Base-by-base conservation (phyloP, 2,888 invertebrate genomes). In the Oxyteleia sp. region DNA sequence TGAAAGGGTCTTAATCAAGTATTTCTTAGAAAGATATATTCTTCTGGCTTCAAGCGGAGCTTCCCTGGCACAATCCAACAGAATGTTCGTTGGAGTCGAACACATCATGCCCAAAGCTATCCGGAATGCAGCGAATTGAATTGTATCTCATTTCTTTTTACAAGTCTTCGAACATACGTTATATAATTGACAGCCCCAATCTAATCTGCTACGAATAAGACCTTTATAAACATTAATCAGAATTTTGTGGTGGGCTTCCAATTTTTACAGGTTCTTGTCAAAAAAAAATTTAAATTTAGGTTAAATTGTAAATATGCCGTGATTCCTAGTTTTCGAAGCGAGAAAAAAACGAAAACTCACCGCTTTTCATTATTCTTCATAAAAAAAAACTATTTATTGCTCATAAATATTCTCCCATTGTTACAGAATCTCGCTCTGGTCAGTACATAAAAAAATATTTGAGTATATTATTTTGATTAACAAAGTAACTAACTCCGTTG, bases 181-280 rank as follows among this genome's bases (percentile, higher is more conserved):
- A 18, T 35, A 26, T 1, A 55, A 8, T 29, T 26, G 16, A 0
- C 18, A 2, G 7, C 38, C 55, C 55, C 38, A 57, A 1, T 57
- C 55, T n/a, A 57, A 20, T 20, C 15, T 16, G 4, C 18, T n/a
- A 20, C 55, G 35, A 1, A 57, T 57, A 2, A 57, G 11, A 1
- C 55, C 55, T 20, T 20, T 35, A n/a, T 57, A 57, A 7, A 57
- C 5, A 18, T 57, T 57, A n/a, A 57, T 4, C 7, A 57, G 20
- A 4, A n/a, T 57, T n/a, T 18, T 10, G 1, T 18, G 55, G 15
- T 57, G 20, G n/a, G 38, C 11, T 2, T 38, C 55, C 55, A n/a
- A n/a, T n/a, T n/a, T n/a, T n/a, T n/a, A n/a, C n/a, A n/a, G n/a
- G n/a, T n/a, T n/a, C n/a, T n/a, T n/a, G n/a, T n/a, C n/a, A n/a